phyloP scores from a whole-genome alignment of 2,113 vertebrate genomes.

The Psilopsiagon aurifrons region DNA sequence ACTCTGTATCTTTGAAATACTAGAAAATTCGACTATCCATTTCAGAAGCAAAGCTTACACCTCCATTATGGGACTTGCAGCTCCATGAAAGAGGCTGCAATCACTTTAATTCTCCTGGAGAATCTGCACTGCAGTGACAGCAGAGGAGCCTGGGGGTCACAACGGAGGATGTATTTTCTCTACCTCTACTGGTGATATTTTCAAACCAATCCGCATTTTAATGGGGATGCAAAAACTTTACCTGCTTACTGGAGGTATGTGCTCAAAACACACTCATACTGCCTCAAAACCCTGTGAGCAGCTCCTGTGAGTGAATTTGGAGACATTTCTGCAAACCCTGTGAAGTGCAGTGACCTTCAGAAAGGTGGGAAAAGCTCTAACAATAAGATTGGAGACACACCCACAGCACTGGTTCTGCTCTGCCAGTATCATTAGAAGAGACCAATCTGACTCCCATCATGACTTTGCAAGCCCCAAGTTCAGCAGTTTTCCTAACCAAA shows the following conservation, averaged over 20 bases:
- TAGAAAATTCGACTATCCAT: neutral
- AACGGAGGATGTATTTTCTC: fast-evolving
- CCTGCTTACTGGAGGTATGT: neutral
- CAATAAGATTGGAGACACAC: neutral
- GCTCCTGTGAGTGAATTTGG: neutral
- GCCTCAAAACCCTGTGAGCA: neutral
- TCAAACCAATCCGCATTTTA: neutral
- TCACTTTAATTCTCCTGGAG: neutral
- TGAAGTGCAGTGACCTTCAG: neutral
- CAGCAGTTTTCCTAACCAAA: neutral
- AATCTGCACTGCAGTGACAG: fast-evolving
- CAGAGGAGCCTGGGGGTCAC: fast-evolving
- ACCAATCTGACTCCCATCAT: neutral
- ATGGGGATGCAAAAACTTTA: neutral
- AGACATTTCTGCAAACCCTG: neutral
- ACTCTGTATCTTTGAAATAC: neutral
- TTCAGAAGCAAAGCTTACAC: neutral
- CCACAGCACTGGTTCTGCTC: neutral
- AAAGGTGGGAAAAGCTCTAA: neutral
- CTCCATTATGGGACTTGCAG: fast-evolving
- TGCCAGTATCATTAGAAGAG: neutral
- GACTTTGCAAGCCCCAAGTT: neutral
- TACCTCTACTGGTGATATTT: neutral
- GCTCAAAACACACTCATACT: neutral
- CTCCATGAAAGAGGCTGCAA: neutral